Conservation (phyloP, 2,113 vertebrate species). For the Pyrgilauda ruficollis region DNA sequence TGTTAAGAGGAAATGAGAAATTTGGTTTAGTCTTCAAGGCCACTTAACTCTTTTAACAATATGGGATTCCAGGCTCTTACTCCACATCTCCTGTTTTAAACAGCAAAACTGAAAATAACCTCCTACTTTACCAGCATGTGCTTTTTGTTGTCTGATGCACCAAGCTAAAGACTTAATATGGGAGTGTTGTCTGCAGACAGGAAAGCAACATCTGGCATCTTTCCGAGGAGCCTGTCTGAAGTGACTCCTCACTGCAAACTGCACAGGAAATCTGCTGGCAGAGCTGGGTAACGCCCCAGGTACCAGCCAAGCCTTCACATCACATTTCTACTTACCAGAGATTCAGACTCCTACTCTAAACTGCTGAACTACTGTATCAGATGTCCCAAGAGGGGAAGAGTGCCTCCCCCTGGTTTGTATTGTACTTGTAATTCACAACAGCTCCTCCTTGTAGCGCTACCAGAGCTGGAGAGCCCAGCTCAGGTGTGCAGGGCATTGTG, state of each 20-base stretch:
- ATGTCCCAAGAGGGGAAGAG: not conserved
- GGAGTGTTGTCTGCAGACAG: not conserved
- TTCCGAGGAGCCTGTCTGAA: not conserved
- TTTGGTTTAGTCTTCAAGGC: not conserved
- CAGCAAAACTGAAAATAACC: slow-evolving; percentile 14
- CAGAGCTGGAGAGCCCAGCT: not conserved
- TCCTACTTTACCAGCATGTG: not conserved
- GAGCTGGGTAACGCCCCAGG: not conserved
- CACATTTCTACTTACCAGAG: not conserved
- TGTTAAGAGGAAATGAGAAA: not conserved
- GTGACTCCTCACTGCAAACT: not conserved
- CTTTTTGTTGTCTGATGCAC: not conserved
- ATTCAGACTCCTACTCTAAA: not conserved
- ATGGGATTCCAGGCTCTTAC: not conserved
- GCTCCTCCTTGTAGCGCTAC: not conserved
- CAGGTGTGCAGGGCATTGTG: not conserved
- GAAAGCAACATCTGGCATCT: slow-evolving; percentile 40
- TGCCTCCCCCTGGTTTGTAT: not conserved
- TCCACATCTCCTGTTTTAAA: not conserved
- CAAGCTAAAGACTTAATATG: not conserved
- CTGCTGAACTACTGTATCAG: not conserved
- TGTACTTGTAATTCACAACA: not conserved
- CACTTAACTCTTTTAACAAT: not conserved
- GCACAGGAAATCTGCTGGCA: not conserved
- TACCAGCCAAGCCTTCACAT: not conserved